phyloP scores from a whole-genome alignment of 2,888 invertebrate species.

The Drosophila affinis region DNA sequence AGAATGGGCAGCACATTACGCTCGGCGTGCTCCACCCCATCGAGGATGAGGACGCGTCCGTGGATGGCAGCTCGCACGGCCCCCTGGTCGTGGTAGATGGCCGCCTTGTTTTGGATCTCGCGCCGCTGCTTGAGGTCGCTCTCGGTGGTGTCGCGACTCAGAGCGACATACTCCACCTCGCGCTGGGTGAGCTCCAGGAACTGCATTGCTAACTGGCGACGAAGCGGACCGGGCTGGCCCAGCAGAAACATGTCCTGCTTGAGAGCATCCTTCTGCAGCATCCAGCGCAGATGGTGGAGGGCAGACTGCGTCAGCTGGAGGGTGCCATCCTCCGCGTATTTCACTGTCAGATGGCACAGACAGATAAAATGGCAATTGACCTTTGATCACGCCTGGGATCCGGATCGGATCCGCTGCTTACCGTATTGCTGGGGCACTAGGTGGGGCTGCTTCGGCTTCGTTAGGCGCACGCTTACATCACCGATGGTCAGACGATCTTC shows the following conservation, averaged over 20 bases:
- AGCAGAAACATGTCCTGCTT: conserved; percentile 98
- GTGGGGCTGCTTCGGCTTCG: conserved; percentile 88
- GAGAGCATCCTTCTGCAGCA: conserved; percentile 96
- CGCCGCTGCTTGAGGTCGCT: conserved; percentile 97
- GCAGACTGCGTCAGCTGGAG: conserved; percentile 88
- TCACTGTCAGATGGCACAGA: conserved; percentile 78
- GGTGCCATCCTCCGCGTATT: conserved; percentile 85
- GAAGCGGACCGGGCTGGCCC: conserved; percentile 93
- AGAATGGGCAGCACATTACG: conserved; percentile 97
- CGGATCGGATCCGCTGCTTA: conserved; percentile 47
- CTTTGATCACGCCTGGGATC: conserved; percentile 26
- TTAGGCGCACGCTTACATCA: conserved; percentile 88
- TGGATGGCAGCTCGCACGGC: conserved; percentile 95
- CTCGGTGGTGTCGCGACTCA: conserved; percentile 98
- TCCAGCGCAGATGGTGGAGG: conserved; percentile 94
- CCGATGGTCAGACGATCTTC: conserved; percentile 88
- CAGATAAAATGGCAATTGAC: conserved; percentile 6
- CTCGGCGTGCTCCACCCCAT: conserved; percentile 99
- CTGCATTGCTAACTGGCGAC: conserved; percentile 93
- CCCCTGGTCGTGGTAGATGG: conserved; percentile 97
- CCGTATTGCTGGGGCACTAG: conserved; percentile 89
- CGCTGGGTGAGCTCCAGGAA: conserved; percentile 94
- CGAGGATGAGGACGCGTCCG: conserved; percentile 94
- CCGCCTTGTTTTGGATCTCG: conserved; percentile 94
- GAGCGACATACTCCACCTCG: conserved; percentile 96